Conservation (phyloP, 2,888 invertebrate species). For the Hypolimnas misippus region DNA sequence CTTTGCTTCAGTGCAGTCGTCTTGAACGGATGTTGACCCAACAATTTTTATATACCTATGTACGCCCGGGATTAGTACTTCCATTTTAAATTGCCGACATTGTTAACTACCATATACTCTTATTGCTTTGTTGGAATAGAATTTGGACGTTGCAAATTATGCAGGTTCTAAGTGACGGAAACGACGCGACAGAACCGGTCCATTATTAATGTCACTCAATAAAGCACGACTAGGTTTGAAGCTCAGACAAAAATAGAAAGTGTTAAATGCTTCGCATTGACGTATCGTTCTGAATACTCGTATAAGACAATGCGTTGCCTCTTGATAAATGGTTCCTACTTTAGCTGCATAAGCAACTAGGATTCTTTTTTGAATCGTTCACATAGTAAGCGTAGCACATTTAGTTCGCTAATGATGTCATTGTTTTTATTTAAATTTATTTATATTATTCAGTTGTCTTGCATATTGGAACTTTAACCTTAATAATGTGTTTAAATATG, state of each 20-base stretch:
- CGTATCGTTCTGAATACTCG: conserved; percentile 61
- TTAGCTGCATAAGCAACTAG: conserved; percentile 37
- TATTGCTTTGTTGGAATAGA: neutral
- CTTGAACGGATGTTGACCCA: conserved; percentile 39
- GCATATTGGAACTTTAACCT: neutral
- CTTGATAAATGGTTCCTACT: conserved; percentile 46
- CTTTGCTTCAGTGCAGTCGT: conserved; percentile 26
- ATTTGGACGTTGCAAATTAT: conserved; percentile 5
- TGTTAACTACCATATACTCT: neutral
- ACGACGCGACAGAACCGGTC: conserved; percentile 17
- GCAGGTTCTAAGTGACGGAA: conserved; percentile 7
- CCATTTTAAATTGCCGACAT: neutral
- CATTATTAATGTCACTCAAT: conserved; percentile 61
- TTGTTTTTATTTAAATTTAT: conserved; percentile 11
- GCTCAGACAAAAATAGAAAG: conserved; percentile 74
- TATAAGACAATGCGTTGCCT: conserved; percentile 51
- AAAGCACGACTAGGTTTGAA: conserved; percentile 52
- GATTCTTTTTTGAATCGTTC: conserved; percentile 36
- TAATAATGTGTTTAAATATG: neutral
- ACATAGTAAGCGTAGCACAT: conserved; percentile 18
- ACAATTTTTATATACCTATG: conserved; percentile 26
- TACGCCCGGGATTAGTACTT: conserved; percentile 11
- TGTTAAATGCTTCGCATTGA: conserved; percentile 68
- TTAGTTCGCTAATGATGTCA: conserved; percentile 16
- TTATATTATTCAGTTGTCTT: conserved; percentile 3